Base-by-base conservation (phyloP, 2,888 invertebrate species). In the Cyclophora albipunctata region DNA sequence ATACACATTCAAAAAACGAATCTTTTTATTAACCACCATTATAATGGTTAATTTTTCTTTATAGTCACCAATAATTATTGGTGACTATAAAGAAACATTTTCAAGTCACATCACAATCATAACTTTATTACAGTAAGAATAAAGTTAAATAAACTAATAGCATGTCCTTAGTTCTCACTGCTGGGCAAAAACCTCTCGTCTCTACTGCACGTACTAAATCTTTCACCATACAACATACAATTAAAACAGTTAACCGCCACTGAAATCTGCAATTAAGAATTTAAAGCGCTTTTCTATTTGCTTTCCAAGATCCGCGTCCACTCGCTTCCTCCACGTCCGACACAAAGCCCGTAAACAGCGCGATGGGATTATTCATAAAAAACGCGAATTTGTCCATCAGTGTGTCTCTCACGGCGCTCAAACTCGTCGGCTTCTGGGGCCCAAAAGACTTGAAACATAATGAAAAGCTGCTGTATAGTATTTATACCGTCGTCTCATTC, bases 361-460 rank as follows among this genome's bases (percentile, higher is more conserved):
- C 61, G 48, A 83, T 83, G 81, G 65, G 58, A 5, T 43, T 84
- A 34, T 45, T 76, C 0, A 71, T 83, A 45, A 68, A 71, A 53
- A 85, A 88, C 49, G 62, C 67, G 0, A 80, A 72, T 42, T 50
- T 67, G 1, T 81, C 87, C 0, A 59, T 84, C 1, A 61, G 73
- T 6, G 52, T 82, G 43, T 81, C 87, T 0, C 55, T 85, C 33
- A 81, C 84, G 0, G 69, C 60, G 2, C 53, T 87, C 37, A 75
- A 69, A 45, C 20, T 77, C 2, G 73, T 75, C 0, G 89, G 89
- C 0, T 84, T 87, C 47, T 89, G 89, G 89, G 61, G 71, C 0
- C 79, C 87, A 0, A 67, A 72, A 2, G 49, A 52, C 2, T 49
- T 81, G 42, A 52, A 44, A 0, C 55, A 51, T 2, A 47, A 44